Percentiles rank a stretch among this genome's conserved stretches.
These are phyloP conservation scores for Anguilla obscura DNA, from an alignment of 2,797 vertebrate genomes.

Conservation along the genomic window DNA sequence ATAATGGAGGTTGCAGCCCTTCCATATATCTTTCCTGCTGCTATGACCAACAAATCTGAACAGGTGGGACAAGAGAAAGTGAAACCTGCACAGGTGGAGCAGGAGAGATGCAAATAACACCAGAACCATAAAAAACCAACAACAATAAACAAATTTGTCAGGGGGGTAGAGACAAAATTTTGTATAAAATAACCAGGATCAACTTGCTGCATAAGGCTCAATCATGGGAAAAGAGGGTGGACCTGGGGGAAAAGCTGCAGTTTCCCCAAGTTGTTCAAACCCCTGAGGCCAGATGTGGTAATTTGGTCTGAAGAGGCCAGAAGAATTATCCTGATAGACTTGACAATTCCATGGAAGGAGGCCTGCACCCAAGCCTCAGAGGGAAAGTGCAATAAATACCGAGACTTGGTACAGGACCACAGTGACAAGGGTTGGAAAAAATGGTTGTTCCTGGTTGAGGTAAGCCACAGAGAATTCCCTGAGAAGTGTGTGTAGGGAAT, in stretches of 20 bases:
- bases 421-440: background rate
- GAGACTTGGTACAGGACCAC: background rate
- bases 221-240: constrained; percentile 28
- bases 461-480: background rate
- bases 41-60: background rate
- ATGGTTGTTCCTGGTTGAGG: background rate
- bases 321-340: background rate
- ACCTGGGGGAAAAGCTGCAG: background rate
- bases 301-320: background rate
- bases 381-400: background rate
- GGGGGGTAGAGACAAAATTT: background rate
- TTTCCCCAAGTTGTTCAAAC: background rate
- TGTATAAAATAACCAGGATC: background rate
- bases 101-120: background rate
- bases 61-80: background rate
- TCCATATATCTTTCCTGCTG: too few species aligned
- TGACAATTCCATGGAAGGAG: background rate
- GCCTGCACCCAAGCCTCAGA: background rate
- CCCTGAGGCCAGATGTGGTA: background rate
- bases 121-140: background rate
- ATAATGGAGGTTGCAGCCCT: background rate
- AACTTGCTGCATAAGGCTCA: background rate
- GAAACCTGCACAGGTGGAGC: background rate
- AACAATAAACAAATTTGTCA: background rate
- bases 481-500: background rate